Evolutionary conservation across 2,797 vertebrate genomes (phyloP), one percentile per base, ranked within the genome.

Genomic region (Myripristis jacobus): DNA sequence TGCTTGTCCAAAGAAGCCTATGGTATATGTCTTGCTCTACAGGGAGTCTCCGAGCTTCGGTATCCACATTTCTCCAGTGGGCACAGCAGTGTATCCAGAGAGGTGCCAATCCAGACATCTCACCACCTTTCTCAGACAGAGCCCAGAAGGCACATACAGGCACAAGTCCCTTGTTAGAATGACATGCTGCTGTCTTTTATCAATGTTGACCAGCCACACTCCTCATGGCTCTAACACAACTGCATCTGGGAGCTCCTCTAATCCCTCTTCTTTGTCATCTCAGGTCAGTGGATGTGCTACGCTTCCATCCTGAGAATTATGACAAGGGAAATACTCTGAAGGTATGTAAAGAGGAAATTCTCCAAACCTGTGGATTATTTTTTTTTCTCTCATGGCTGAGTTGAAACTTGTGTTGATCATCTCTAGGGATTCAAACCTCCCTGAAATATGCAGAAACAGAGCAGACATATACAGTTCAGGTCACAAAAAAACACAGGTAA

Each of bases 131-230:
- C 70, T 55, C 68, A 85, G 71, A 78, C 43, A 16, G 70, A 75
- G 78, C 90, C 88, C 80, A 53, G 64, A 27, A 79, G 89, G 79
- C 79, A 36, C 64, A 53, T 43, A 44, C 77, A 77, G 75, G 51
- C 76, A 68, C 56, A 16, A 84, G 81, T 93, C 92, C 90, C 92
- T 82, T 65, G 84, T 87, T 86, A 88, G 81, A 79, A 43, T 4
- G 71, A 91, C 85, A 70, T 0, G 66, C 69, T 56, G 55, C 72
- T 21, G 82, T 82, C 89, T 92, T 92, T 89, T 85, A 89, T 93
- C 92, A 94, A 90, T 93, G 92, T 92, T 94, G 93, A 92, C 92
- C 92, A 87, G 91, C 77, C 80, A 70, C 52, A 75, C 75, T 91
- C 86, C 83, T 87, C 0, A 36, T 86, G 88, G 89, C 87, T 86